Percentiles rank a stretch among this genome's conserved stretches.
phyloP scores from a whole-genome alignment of 2,888 invertebrate species.

The Stenotaenia linearis region DNA sequence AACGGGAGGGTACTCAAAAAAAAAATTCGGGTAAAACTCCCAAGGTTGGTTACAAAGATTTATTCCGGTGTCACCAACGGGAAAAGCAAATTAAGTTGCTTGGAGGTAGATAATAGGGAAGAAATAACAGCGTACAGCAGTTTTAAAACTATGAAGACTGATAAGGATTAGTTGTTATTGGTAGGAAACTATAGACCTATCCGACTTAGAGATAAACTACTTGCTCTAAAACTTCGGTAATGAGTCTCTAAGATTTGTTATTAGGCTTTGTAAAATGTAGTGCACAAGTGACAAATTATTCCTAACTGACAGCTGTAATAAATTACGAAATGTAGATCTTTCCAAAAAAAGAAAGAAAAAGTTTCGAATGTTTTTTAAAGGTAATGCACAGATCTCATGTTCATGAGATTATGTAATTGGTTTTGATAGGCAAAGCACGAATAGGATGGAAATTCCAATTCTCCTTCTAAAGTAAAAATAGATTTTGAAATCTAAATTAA shows the following conservation, averaged over 20 bases:
- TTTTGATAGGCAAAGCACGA: background rate
- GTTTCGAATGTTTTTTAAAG: too few relatives aligned
- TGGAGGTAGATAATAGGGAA: conserved; percentile 8
- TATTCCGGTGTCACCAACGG: conserved; percentile 13
- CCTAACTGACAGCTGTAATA: background rate
- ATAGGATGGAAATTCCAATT: background rate
- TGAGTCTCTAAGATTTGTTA: conserved; percentile 4
- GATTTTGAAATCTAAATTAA: background rate
- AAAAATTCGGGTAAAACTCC: background rate
- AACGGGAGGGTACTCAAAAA: background rate
- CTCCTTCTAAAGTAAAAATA: background rate
- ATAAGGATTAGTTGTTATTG: conserved; percentile 10
- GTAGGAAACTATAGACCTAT: conserved; percentile 6
- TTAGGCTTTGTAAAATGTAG: conserved; percentile 16
- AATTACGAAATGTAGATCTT: background rate
- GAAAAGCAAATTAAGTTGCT: conserved; percentile 9
- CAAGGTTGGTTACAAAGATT: background rate
- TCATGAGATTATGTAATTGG: background rate
- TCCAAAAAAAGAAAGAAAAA: too few relatives aligned
- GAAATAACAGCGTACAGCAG: conserved; percentile 21
- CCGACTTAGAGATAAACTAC: background rate
- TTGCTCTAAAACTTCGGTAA: background rate
- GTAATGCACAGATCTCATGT: too few relatives aligned
- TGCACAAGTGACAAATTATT: conserved; percentile 12
- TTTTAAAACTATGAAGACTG: background rate